These are phyloP conservation scores for Melinopterus prodromus DNA, from an alignment of 2,888 invertebrate species.

Conservation along the genomic window DNA sequence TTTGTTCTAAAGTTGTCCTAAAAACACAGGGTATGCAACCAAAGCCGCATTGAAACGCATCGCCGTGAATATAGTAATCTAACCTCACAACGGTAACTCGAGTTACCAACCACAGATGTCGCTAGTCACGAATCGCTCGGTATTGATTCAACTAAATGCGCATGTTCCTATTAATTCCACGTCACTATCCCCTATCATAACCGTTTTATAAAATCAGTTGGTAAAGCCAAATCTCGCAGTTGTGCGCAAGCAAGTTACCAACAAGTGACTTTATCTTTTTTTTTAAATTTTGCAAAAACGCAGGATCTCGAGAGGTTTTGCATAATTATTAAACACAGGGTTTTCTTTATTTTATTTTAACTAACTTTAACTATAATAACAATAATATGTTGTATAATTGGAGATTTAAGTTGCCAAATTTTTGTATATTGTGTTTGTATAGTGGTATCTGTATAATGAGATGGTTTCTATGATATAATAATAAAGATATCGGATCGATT, in stretches of 20 bases:
- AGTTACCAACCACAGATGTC: background rate
- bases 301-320: background rate
- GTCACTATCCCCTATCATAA: conserved; percentile 8
- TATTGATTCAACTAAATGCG: background rate
- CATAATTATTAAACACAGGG: background rate
- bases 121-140: background rate
- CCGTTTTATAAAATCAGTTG: conserved; percentile 21
- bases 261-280: background rate
- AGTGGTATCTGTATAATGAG: no score
- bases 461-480: no score
- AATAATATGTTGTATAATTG: no score
- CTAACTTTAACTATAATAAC: background rate
- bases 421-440: background rate
- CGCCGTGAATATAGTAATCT: background rate
- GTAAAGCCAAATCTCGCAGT: conserved; percentile 9
- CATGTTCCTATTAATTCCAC: conserved; percentile 11
- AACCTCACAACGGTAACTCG: background rate
- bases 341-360: conserved; percentile 8
- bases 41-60: background rate
- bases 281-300: background rate
- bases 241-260: background rate
- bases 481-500: no score
- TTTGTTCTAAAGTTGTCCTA: no score
- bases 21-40: background rate
- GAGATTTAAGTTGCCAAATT: background rate